Conservation (phyloP, 2,888 invertebrate genomes). For the Drosophila conformis region DNA sequence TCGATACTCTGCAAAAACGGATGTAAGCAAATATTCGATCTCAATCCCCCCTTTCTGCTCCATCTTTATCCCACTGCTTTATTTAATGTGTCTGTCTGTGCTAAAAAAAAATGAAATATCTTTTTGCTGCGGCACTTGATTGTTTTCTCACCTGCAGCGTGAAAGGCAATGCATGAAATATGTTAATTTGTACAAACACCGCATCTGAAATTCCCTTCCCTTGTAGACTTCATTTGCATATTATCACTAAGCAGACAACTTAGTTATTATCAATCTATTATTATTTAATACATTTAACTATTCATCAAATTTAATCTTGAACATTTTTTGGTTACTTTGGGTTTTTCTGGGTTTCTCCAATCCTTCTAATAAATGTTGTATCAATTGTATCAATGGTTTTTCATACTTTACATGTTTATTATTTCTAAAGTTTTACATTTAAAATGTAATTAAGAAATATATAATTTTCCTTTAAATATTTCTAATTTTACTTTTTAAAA, state of each 20-base stretch:
- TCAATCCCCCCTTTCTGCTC: neutral
- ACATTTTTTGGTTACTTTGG: neutral
- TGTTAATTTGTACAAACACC: neutral
- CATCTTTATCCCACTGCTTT: neutral
- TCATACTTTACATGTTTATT: too few species aligned
- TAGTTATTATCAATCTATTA: neutral
- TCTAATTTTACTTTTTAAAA: neutral
- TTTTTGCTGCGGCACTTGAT: slow-evolving; percentile 47
- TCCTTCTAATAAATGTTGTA: too few species aligned
- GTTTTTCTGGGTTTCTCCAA: too few species aligned
- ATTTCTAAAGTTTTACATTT: too few species aligned
- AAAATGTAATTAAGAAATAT: too few species aligned
- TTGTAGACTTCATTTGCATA: neutral
- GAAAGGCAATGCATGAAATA: neutral
- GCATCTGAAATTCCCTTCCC: slow-evolving; percentile 21
- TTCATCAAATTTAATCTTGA: neutral
- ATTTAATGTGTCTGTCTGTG: slow-evolving; percentile 5
- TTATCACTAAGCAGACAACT: neutral
- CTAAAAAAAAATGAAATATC: slow-evolving; percentile 41
- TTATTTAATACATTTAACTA: neutral
- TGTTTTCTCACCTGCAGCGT: slow-evolving; percentile 50
- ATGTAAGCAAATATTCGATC: slow-evolving; percentile 58
- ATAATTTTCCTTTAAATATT: neutral
- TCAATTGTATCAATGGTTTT: too few species aligned
- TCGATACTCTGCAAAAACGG: slow-evolving; percentile 56